Evolutionary conservation across 2,113 vertebrate genomes (phyloP), one percentile per base, ranked within the genome.

Genomic region (Myrmophylax atrothorax): DNA sequence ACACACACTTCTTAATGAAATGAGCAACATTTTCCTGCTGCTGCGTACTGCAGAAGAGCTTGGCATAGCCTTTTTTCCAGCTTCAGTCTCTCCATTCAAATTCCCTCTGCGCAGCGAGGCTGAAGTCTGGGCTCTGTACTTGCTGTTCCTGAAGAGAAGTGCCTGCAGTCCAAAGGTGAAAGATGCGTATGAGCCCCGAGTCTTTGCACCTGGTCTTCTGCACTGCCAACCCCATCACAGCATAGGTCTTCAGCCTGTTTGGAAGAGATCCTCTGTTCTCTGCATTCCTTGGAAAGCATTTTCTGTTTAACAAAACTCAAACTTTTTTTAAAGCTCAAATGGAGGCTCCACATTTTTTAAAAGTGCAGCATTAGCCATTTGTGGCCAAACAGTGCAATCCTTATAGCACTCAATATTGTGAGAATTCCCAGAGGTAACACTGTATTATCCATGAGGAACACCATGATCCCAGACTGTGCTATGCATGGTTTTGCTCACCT

Each of bases 51-150:
- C 47, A 75, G 68, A 59, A 46, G 33, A 74, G 47, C 56, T 92
- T 87, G 50, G 56, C 35, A 53, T n/a, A 42, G 29, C 1, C 0
- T 74, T 80, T 80, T 42, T 58, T 80, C 72, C 79, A 83, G 3
- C 29, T 49, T 90, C 73, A 78, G 37, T 47, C 63, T 85, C 79
- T 6, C 3, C 4, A 2, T 67, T 53, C 59, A 81, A 73, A 77
- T 84, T 24, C 76, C 56, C 42, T 18, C 5, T 5, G 0, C n/a
- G 5, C 0, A 0, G 33, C 0, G 0, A 74, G 35, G 64, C 53
- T 77, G 62, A 68, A 81, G 72, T 56, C 76, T 70, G 76, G 64
- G 10, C 44, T 72, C 82, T 0, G 3, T 50, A 13, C 46, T 59
- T 49, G 68, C 44, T 92, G 26, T 4, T 88, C 17, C 68, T 52